phyloP scores from a whole-genome alignment of 2,888 invertebrate genomes.

The Boloria euphrosyne region DNA sequence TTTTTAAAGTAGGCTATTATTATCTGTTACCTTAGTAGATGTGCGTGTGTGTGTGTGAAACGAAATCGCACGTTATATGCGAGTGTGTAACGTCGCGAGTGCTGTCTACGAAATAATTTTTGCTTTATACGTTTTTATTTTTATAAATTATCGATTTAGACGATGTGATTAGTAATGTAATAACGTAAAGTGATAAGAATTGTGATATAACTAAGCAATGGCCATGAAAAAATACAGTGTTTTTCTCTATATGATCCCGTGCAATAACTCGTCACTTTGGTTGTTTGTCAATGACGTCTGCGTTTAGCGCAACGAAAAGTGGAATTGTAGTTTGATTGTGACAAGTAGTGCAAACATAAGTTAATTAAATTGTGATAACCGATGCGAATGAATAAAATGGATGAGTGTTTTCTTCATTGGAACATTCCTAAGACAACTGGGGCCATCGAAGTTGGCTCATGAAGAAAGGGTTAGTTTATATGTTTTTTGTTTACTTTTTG shows the following conservation, averaged over 20 bases:
- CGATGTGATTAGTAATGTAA: constrained; percentile 71
- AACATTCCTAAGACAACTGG: constrained; percentile 73
- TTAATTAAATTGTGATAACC: constrained; percentile 72
- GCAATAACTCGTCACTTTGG: constrained; percentile 79
- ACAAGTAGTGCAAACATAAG: constrained; percentile 78
- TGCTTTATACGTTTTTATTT: constrained; percentile 81
- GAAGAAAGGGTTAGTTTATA: constrained; percentile 81
- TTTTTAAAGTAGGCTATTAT: constrained; percentile 47
- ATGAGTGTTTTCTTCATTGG: constrained; percentile 74
- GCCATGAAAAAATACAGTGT: constrained; percentile 71
- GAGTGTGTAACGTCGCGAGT: constrained; percentile 81
- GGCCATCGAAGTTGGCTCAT: constrained; percentile 79
- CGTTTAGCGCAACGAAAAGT: constrained; percentile 82
- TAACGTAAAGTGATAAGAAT: constrained; percentile 76
- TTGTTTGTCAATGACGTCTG: constrained; percentile 83
- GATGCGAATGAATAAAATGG: constrained; percentile 78
- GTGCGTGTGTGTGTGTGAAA: constrained; percentile 61
- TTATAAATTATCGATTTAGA: constrained; percentile 73
- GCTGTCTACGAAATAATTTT: constrained; percentile 75
- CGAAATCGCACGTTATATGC: constrained; percentile 76
- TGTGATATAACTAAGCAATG: constrained; percentile 76
- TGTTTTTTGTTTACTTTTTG: constrained; percentile 60
- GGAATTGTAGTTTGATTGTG: constrained; percentile 80
- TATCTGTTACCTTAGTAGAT: constrained; percentile 65
- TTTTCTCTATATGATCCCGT: constrained; percentile 77